Conservation (phyloP, 30 jellyfish, hydroid and myxozoan species). For the Chrysaora quinquecirrha region DNA sequence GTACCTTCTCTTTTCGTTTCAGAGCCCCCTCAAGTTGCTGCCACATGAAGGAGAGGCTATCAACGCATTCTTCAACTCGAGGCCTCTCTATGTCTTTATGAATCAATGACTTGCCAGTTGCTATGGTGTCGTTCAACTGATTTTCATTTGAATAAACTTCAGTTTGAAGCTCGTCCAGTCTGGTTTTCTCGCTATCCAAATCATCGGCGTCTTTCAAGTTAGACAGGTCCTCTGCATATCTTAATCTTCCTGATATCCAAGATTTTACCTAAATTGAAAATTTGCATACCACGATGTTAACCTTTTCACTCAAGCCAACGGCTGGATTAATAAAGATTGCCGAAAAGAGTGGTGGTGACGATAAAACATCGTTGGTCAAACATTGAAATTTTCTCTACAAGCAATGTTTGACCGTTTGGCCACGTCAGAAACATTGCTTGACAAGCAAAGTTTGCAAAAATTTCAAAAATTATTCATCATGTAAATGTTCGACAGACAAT, state of each 20-base stretch:
- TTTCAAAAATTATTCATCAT: too few species aligned
- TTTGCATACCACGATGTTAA: too few species aligned
- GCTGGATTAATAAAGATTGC: too few species aligned
- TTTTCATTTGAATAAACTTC: conserved; percentile 37
- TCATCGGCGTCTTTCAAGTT: conserved; percentile 2
- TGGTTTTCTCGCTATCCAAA: conserved; percentile 12
- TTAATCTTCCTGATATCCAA: conserved; percentile 37
- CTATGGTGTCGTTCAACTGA: conserved; percentile 8
- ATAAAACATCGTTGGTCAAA: too few species aligned
- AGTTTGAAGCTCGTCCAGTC: conserved; percentile 13
- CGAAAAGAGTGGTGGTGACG: too few species aligned
- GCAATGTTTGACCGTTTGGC: too few species aligned
- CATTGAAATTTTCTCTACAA: too few species aligned
- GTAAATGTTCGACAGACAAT: too few species aligned
- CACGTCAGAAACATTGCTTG: too few species aligned
- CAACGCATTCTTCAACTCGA: background rate
- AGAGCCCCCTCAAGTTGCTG: conserved; percentile 9
- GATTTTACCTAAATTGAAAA: conserved; percentile 16
- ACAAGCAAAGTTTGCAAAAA: too few species aligned
- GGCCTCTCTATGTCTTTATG: conserved; percentile 6
- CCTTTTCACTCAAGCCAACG: too few species aligned
- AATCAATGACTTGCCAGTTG: conserved; percentile 22
- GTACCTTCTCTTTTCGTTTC: conserved; percentile 1
- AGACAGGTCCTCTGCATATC: conserved; percentile 18
- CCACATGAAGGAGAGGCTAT: conserved; percentile 23